Percentiles rank a stretch among this genome's conserved stretches.
These are phyloP conservation scores for Coluber constrictor DNA, from an alignment of 2,797 vertebrate genomes.

Conservation along the genomic window DNA sequence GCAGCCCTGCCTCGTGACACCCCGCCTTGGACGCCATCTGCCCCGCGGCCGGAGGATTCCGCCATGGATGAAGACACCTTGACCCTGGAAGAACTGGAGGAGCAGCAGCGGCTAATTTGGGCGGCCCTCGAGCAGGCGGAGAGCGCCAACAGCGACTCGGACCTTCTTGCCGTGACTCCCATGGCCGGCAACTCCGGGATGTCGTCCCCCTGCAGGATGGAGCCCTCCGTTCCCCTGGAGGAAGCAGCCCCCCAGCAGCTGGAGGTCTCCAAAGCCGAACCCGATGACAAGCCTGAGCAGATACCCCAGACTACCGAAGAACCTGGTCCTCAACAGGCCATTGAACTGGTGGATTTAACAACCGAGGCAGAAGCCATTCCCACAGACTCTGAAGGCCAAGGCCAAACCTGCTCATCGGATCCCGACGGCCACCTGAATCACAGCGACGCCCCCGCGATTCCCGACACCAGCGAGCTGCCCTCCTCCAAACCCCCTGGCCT, in stretches of 20 bases:
- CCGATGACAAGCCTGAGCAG: not conserved
- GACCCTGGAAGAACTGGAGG: conserved; percentile 92
- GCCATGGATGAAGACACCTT: conserved; percentile 82
- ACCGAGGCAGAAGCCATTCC: conserved; percentile 19
- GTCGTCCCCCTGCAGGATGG: conserved; percentile 75
- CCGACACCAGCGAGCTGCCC: conserved; percentile 16
- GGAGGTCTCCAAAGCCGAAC: conserved; percentile 25
- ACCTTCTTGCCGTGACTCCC: conserved; percentile 78
- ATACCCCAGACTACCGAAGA: conserved; percentile 18
- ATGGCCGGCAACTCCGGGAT: conserved; percentile 77
- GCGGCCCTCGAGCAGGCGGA: conserved; percentile 90
- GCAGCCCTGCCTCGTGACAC: conserved; percentile 83
- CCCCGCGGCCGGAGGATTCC: conserved; percentile 62
- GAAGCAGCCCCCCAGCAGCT: conserved; percentile 50
- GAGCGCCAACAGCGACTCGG: conserved; percentile 83
- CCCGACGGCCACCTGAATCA: conserved; percentile 8
- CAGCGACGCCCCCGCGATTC: not conserved
- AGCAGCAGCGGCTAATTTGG: conserved; percentile 92
- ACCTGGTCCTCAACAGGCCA: conserved; percentile 20
- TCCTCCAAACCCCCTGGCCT: conserved; percentile 49
- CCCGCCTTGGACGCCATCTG: conserved; percentile 74
- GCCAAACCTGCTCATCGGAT: conserved; percentile 4
- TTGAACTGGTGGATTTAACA: conserved; percentile 6
- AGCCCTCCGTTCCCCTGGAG: conserved; percentile 67
- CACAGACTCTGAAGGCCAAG: conserved; percentile 3